These are phyloP conservation scores for Aphaenogaster floridana DNA, from an alignment of 1,140 invertebrate species.

Conservation along the genomic window DNA sequence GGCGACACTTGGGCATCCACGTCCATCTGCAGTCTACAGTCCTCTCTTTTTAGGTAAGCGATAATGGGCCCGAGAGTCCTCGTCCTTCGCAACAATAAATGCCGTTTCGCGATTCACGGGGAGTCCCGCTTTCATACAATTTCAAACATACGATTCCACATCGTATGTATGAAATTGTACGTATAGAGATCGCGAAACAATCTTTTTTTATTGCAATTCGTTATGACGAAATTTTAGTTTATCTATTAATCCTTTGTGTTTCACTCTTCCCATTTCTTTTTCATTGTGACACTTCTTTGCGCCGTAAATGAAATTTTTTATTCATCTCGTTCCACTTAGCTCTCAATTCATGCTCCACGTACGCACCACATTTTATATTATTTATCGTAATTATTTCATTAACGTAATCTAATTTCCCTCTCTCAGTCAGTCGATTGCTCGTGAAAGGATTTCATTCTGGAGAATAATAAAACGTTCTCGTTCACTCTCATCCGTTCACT, in stretches of 20 bases:
- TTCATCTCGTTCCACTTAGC: not conserved
- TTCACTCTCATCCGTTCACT: conserved; percentile 11
- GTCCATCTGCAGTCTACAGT: conserved; percentile 94
- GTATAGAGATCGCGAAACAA: not conserved
- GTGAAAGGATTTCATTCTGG: conserved; percentile 19
- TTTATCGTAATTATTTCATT: conserved; percentile 24
- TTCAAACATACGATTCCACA: too few species aligned
- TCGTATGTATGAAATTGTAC: not conserved
- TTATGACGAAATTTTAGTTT: not conserved
- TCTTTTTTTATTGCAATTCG: not conserved
- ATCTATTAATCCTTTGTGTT: not conserved
- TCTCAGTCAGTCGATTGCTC: conserved; percentile 12
- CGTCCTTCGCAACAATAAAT: conserved; percentile 31
- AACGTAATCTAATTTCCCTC: conserved; percentile 18
- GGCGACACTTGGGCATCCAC: conserved; percentile 95
- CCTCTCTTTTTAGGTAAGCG: conserved; percentile 93
- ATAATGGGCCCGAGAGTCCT: conserved; percentile 7
- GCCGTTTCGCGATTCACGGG: not conserved
- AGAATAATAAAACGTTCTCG: conserved; percentile 26
- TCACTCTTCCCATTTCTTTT: not conserved
- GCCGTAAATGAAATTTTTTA: not conserved
- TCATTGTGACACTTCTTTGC: not conserved
- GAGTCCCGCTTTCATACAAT: not conserved
- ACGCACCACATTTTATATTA: not conserved
- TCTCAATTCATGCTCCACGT: not conserved